Conservation (phyloP, 2,797 vertebrate species). For the Cynopterus sphinx region DNA sequence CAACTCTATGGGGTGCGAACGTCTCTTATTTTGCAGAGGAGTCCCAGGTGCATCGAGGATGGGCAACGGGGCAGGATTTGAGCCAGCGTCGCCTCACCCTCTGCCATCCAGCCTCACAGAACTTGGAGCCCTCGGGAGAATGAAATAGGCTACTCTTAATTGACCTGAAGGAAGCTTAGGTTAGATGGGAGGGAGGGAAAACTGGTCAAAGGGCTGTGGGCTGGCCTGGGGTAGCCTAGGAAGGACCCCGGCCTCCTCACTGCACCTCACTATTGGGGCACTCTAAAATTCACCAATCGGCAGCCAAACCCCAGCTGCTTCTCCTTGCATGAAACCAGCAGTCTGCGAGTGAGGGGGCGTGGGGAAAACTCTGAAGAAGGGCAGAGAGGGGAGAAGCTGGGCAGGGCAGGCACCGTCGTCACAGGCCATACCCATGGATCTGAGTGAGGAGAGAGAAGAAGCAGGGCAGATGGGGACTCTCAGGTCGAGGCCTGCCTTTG, state of each 20-base stretch:
- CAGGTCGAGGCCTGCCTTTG: fast-evolving
- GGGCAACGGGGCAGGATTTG: not conserved
- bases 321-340: not conserved
- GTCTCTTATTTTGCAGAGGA: not conserved
- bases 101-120: not conserved
- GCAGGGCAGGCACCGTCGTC: fast-evolving
- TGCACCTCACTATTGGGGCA: fast-evolving
- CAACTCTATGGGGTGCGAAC: not conserved
- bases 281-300: not conserved
- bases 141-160: not conserved
- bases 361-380: not conserved
- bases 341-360: not conserved
- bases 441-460: not conserved
- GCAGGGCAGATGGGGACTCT: not conserved
- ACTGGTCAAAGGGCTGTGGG: not conserved
- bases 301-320: not conserved
- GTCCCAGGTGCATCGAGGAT: not conserved
- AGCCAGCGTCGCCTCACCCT: not conserved
- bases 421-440: not conserved
- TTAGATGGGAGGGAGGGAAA: not conserved
- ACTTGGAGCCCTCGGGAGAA: not conserved
- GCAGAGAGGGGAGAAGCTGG: not conserved
- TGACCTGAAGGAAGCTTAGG: not conserved
- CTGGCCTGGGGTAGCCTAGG: not conserved
- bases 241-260: fast-evolving